These are phyloP conservation scores for Macaria notata DNA, from an alignment of 2,888 invertebrate species.

Conservation along the genomic window DNA sequence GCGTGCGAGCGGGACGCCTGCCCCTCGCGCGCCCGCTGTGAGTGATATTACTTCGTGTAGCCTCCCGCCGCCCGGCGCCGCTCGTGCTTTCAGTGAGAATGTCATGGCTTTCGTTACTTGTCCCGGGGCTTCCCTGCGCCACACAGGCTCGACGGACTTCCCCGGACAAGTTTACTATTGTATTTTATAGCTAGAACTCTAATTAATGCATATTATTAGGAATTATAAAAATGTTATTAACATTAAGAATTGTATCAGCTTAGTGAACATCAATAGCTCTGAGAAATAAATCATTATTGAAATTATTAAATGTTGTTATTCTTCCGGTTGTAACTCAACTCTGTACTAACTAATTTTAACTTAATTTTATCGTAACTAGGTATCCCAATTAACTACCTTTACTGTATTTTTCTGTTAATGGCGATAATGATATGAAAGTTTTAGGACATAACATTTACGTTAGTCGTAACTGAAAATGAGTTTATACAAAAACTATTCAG, in stretches of 20 bases:
- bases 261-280: slow-evolving; percentile 82
- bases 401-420: no score
- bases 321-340: slow-evolving; percentile 40
- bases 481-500: no score
- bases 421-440: no score
- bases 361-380: slow-evolving; percentile 5
- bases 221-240: slow-evolving; percentile 77
- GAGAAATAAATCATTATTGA: slow-evolving; percentile 80
- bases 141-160: slow-evolving; percentile 33
- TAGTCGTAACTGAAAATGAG: no score
- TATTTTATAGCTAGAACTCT: slow-evolving; percentile 81
- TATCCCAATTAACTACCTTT: slow-evolving; percentile 8
- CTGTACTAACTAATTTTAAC: slow-evolving; percentile 25
- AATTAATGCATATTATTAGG: slow-evolving; percentile 82
- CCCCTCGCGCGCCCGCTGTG: slow-evolving; percentile 15
- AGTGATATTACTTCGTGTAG: slow-evolving; percentile 11
- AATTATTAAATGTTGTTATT: slow-evolving; percentile 78
- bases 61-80: slow-evolving; percentile 29
- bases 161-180: slow-evolving; percentile 70
- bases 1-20: slow-evolving; percentile 21
- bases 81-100: slow-evolving; percentile 35
- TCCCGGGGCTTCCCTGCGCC: slow-evolving; percentile 31
- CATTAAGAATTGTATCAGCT: slow-evolving; percentile 81
- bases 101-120: slow-evolving; percentile 45
- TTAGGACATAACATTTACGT: no score